phyloP scores from a whole-genome alignment of 2,888 invertebrate genomes.

The Hetaerina titia region DNA sequence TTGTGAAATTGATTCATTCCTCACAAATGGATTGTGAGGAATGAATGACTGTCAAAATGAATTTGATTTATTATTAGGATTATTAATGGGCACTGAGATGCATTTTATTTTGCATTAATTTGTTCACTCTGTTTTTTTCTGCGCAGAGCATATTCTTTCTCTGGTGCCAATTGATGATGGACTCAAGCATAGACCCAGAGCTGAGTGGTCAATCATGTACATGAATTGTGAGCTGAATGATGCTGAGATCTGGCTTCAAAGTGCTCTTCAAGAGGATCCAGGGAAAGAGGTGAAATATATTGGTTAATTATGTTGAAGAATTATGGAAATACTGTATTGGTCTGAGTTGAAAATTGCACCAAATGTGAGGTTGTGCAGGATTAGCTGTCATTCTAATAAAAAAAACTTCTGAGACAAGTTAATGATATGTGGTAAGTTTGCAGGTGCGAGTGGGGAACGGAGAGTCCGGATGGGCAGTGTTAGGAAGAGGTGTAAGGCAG shows the following conservation, averaged over 20 bases:
- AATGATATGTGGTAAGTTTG: too few relatives aligned
- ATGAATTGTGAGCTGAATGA: slow-evolving; percentile 96
- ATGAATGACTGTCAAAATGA: background rate
- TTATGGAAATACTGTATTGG: too few relatives aligned
- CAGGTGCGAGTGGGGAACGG: too few relatives aligned
- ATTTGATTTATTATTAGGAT: background rate
- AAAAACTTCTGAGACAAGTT: too few relatives aligned
- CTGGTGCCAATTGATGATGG: slow-evolving; percentile 89
- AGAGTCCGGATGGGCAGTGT: too few relatives aligned
- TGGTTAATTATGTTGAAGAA: background rate
- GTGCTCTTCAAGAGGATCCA: slow-evolving; percentile 82
- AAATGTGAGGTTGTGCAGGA: too few relatives aligned
- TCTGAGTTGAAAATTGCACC: too few relatives aligned
- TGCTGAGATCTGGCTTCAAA: slow-evolving; percentile 95
- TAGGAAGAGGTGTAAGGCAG: too few relatives aligned
- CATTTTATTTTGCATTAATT: background rate
- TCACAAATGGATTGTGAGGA: background rate
- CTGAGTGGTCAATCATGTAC: slow-evolving; percentile 94
- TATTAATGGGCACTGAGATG: background rate
- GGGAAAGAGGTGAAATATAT: slow-evolving; percentile 76
- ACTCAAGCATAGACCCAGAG: slow-evolving; percentile 89
- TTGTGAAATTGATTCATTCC: too few relatives aligned
- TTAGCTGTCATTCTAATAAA: too few relatives aligned
- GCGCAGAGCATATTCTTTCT: slow-evolving; percentile 79
- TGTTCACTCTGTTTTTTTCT: slow-evolving; percentile 25